A percentile compares a stretch with the other conserved stretches of the same genome.
phyloP scores from a whole-genome alignment of 2,113 vertebrate species.

The Pholis gunnellus region DNA sequence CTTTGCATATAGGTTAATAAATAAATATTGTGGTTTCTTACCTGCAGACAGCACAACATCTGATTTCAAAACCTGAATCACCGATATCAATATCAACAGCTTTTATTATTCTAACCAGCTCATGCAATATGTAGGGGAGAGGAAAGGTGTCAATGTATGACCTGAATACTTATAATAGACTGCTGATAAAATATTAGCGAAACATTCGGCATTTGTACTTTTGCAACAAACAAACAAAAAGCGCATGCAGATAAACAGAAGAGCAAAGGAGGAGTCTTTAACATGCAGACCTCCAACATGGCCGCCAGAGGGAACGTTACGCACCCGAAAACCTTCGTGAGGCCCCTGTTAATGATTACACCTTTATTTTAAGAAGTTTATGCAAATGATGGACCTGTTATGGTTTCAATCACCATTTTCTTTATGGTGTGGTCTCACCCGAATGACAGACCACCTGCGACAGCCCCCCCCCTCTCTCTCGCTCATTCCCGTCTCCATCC shows the following conservation, averaged over 20 bases:
- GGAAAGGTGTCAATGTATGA: neutral
- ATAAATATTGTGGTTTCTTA: too few species aligned
- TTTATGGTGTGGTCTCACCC: constrained; percentile 41
- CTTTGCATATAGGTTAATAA: too few species aligned
- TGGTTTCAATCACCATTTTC: neutral
- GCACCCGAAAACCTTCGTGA: neutral
- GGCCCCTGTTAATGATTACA: neutral
- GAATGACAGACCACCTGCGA: constrained; percentile 30
- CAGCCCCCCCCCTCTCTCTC: neutral
- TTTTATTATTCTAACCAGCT: neutral
- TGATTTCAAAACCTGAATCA: neutral
- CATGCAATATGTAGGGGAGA: neutral
- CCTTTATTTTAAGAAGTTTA: neutral
- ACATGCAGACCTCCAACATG: neutral
- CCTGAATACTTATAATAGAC: neutral
- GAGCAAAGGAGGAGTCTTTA: neutral
- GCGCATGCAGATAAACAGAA: neutral
- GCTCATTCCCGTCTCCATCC: constrained; percentile 10
- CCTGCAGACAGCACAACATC: neutral
- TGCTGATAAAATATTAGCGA: neutral
- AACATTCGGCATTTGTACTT: neutral
- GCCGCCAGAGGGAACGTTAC: too few species aligned
- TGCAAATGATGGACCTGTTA: neutral
- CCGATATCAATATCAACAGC: neutral
- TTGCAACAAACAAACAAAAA: neutral